A percentile compares a stretch with the other conserved stretches of the same genome.
phyloP scores from a whole-genome alignment of 2,113 vertebrate genomes.

The Sprattus sprattus region DNA sequence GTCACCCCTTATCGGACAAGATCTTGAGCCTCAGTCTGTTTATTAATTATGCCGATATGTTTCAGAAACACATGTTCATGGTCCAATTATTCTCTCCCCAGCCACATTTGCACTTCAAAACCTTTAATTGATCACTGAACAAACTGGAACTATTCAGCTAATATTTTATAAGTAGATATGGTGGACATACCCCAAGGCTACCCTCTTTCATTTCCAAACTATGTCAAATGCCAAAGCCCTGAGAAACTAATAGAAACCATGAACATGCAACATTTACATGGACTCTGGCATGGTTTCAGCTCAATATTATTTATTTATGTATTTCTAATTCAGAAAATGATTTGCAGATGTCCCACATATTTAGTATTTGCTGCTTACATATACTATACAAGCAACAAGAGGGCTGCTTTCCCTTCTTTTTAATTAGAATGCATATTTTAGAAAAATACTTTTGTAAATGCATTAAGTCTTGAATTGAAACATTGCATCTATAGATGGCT shows the following conservation, averaged over 20 bases:
- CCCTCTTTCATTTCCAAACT: constrained; percentile 60
- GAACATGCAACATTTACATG: constrained; percentile 69
- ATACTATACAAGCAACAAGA: background rate
- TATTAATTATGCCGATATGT: constrained; percentile 20
- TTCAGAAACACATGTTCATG: constrained; percentile 20
- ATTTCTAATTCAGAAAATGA: constrained; percentile 73
- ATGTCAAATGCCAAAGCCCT: constrained; percentile 62
- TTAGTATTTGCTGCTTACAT: background rate
- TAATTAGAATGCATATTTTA: background rate
- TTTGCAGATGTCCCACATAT: constrained; percentile 70
- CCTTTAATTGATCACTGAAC: constrained; percentile 46
- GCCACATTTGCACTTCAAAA: constrained; percentile 59
- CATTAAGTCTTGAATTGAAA: too few relatives aligned
- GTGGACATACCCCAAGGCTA: constrained; percentile 59
- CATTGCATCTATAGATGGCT: too few relatives aligned
- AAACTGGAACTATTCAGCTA: constrained; percentile 34
- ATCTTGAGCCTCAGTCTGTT: background rate
- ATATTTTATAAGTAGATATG: constrained; percentile 62
- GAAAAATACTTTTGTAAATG: too few relatives aligned
- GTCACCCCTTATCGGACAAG: constrained; percentile 21
- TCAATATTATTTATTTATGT: constrained; percentile 71
- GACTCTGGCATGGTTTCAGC: constrained; percentile 65
- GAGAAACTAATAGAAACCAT: constrained; percentile 68
- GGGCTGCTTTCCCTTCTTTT: background rate
- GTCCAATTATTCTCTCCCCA: constrained; percentile 14